Percentiles rank a stretch among this genome's conserved stretches.
Evolutionary conservation across 1,140 invertebrate genomes (phyloP).

Genomic region (Limonius californicus): DNA sequence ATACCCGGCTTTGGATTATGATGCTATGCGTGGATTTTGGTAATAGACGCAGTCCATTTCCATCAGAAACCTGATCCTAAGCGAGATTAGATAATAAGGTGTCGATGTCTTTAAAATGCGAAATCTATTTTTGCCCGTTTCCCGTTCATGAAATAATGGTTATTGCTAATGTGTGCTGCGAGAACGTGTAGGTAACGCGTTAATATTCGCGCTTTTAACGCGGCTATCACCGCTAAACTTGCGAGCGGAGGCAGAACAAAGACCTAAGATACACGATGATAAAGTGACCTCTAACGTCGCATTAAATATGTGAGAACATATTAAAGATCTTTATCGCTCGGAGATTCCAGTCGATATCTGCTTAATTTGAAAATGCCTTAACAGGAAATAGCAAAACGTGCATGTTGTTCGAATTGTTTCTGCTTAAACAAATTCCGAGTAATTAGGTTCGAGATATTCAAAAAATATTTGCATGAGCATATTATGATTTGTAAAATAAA

Average conservation of each 20-base stretch:
- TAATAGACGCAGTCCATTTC: slow-evolving; percentile 13
- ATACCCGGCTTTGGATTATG: slow-evolving; percentile 26
- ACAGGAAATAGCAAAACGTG: no score
- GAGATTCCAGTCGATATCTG: not conserved
- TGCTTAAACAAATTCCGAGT: no score
- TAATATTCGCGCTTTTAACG: slow-evolving; percentile 12
- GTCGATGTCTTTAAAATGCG: not conserved
- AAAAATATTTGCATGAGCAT: no score
- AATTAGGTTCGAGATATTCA: no score
- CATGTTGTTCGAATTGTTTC: no score
- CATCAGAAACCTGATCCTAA: slow-evolving; percentile 9
- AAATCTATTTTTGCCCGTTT: not conserved
- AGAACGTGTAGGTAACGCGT: slow-evolving; percentile 4
- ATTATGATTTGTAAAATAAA: no score
- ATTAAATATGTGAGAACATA: not conserved
- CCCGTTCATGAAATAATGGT: slow-evolving; percentile 1
- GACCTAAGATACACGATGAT: not conserved
- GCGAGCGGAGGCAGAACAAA: not conserved
- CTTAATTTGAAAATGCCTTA: not conserved
- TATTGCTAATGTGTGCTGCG: slow-evolving; percentile 6
- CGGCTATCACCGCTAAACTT: not conserved
- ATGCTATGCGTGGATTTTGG: slow-evolving; percentile 20
- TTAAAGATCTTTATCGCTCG: not conserved
- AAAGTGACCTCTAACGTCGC: not conserved
- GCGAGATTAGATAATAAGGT: slow-evolving; percentile 13